Evolutionary conservation across 2,797 vertebrate genomes (phyloP), one percentile per base, ranked within the genome.

Genomic region (Delichon dasypus): DNA sequence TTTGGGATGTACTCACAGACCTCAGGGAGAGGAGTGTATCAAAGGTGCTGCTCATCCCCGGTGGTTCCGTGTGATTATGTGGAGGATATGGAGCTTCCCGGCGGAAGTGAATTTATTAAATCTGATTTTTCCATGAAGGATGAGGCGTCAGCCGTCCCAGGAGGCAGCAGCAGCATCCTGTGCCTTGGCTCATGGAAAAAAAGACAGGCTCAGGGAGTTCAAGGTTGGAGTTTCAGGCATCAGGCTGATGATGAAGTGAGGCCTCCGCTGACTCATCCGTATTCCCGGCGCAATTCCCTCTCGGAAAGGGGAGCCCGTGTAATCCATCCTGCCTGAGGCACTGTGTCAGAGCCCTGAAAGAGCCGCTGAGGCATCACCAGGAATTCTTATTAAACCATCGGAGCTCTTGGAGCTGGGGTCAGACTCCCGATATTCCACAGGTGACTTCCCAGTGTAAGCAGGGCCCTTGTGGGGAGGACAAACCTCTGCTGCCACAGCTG

Each of bases 301-400:
- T 25, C 34, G 81, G 93, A 61, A 84, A 76, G 55, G 48, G 67
- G 58, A 95, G 70, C 53, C 53, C 2, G 0, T 9, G 62, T 12
- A 17, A 71, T 68, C 68, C 78, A 40, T 84, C 88, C 86, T 84
- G 66, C 83, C 82, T 2, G 30, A 70, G 88, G 83, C 54, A 27
- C 7, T 0, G 9, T 44, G 88, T 60, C 93, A 70, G 58, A 78
- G 26, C 45, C 57, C 5, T 13, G 86, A 47, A 83, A 84, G 60
- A 64, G 58, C 72, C 10, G 3, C 60, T 13, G 71, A 81, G 72
- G 70, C 73, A 85, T 21, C 85, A 38, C 22, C 1, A 53, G 67
- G 66, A 83, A 91, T 94, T 62, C 78, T 80, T 58, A 84, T 91
- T 94, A 73, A 90, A 92, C 83, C 88, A 42, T 73, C 71, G 75